Base-by-base conservation (phyloP, 2,888 invertebrate species). In the Lepetodrilus schrolli region DNA sequence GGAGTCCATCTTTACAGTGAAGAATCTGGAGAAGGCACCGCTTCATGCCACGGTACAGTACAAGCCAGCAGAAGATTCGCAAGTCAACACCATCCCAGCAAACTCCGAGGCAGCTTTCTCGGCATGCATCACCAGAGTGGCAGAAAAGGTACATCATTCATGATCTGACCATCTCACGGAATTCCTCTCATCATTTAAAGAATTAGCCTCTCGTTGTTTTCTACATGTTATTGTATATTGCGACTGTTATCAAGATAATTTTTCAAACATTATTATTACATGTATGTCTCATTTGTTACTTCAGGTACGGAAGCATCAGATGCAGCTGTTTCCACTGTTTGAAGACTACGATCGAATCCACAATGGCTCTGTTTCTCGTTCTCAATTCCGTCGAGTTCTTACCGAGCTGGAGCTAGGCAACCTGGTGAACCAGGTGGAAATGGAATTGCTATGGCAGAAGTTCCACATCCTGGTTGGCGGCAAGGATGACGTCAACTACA, bases 261-360 rank as follows among this genome's bases (percentile, higher is more conserved):
- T n/a, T n/a, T n/a, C n/a, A n/a, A n/a, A n/a, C n/a, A n/a, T n/a
- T n/a, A n/a, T n/a, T n/a, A n/a, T n/a, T n/a, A n/a, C n/a, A n/a
- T n/a, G n/a, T n/a, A n/a, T n/a, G n/a, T n/a, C n/a, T n/a, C n/a
- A n/a, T n/a, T n/a, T n/a, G n/a, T n/a, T n/a, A n/a, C n/a, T 68
- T 0, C 80, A 91, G 91, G 90, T 90, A 5, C 82, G 87, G 34
- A 85, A 88, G 72, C 85, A 86, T 37, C 84, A 87, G 47, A 90
- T 90, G 81, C 90, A 90, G 81, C 80, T 91, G 73, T 90, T 89
- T 78, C 90, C 90, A n/a, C 79, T 90, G 78, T 90, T 91, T 80
- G 88, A 90, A 77, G 90, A 90, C 82, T 90, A 88, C 66, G 90
- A 90, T 78, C 76, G 83, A 58, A 88, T 90, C 10, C 88, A 90